Percentiles rank a stretch among this genome's conserved stretches.
Evolutionary conservation across 2,888 invertebrate genomes (phyloP).

Genomic region (Acanthacorydalis orientalis): DNA sequence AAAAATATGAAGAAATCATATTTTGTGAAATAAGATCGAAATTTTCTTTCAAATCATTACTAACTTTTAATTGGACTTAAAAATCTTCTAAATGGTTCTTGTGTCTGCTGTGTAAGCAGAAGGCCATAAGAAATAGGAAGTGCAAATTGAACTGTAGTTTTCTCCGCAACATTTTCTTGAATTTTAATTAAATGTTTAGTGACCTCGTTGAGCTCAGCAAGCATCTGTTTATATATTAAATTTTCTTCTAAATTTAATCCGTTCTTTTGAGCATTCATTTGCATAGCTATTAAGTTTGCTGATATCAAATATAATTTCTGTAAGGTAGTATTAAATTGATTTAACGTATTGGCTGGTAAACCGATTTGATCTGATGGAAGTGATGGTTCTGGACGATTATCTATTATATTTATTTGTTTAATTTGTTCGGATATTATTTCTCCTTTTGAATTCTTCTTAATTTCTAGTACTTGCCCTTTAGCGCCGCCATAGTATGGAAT

Average conservation of each 20-base stretch:
- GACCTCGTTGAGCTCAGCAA: conserved; percentile 36
- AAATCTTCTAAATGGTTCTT: too few species aligned
- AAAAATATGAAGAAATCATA: too few species aligned
- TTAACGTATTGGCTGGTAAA: not conserved
- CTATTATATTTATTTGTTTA: not conserved
- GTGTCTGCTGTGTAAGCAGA: too few species aligned
- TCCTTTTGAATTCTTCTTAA: conserved; percentile 35
- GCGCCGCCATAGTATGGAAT: conserved; percentile 57
- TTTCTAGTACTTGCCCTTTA: conserved; percentile 48
- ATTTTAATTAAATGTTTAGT: conserved; percentile 27
- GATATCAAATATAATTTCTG: conserved; percentile 19
- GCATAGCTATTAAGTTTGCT: conserved; percentile 37
- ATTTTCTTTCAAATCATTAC: too few species aligned
- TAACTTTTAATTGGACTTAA: too few species aligned
- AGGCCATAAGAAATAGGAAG: too few species aligned
- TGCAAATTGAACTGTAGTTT: too few species aligned
- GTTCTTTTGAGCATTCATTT: conserved; percentile 42
- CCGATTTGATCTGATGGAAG: not conserved
- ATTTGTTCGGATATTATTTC: conserved; percentile 18
- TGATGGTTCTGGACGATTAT: not conserved
- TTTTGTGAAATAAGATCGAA: too few species aligned
- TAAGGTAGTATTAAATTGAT: not conserved
- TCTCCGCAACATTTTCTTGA: not conserved
- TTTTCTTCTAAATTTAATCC: conserved; percentile 35
- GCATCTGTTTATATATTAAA: conserved; percentile 34